Evolutionary conservation across 2,797 vertebrate species (phyloP).

Genomic region (Allobates femoralis): DNA sequence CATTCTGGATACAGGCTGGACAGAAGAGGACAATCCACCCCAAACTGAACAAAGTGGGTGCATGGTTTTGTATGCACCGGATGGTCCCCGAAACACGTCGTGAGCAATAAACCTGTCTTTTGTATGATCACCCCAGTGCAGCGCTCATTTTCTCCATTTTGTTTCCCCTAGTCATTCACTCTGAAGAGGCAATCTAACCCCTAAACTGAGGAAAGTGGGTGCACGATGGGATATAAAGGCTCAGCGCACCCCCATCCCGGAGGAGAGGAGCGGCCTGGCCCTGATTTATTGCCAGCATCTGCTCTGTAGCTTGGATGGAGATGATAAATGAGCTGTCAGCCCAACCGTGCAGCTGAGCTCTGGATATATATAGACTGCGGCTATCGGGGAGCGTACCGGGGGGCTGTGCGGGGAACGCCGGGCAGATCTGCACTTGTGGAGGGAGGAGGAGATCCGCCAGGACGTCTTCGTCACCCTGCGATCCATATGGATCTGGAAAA

Average conservation of each 20-base stretch:
- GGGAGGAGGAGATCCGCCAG: conserved; percentile 67
- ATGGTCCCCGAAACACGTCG: too few relatives aligned
- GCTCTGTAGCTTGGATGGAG: not conserved
- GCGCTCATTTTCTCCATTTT: too few relatives aligned
- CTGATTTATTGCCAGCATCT: conserved; percentile 48
- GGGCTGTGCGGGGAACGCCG: conserved; percentile 62
- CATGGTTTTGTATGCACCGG: too few relatives aligned
- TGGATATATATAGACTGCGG: conserved; percentile 43
- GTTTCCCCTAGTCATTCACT: too few relatives aligned
- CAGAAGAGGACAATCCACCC: too few relatives aligned
- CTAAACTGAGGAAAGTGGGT: too few relatives aligned
- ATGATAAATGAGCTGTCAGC: conserved; percentile 49
- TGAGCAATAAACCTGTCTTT: too few relatives aligned
- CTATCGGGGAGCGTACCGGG: conserved; percentile 64
- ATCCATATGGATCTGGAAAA: conserved; percentile 69
- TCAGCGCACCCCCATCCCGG: not conserved
- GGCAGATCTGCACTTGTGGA: conserved; percentile 58
- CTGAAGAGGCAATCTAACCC: too few relatives aligned
- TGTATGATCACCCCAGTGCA: too few relatives aligned
- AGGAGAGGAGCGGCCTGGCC: not conserved
- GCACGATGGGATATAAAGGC: not conserved
- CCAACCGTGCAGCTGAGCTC: conserved; percentile 20
- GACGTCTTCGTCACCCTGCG: conserved; percentile 64
- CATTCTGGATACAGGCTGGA: too few relatives aligned
- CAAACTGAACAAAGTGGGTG: too few relatives aligned